Percentiles rank a stretch among this genome's conserved stretches.
These are phyloP conservation scores for Piprites chloris DNA, from an alignment of 2,113 vertebrate species.

Conservation along the genomic window DNA sequence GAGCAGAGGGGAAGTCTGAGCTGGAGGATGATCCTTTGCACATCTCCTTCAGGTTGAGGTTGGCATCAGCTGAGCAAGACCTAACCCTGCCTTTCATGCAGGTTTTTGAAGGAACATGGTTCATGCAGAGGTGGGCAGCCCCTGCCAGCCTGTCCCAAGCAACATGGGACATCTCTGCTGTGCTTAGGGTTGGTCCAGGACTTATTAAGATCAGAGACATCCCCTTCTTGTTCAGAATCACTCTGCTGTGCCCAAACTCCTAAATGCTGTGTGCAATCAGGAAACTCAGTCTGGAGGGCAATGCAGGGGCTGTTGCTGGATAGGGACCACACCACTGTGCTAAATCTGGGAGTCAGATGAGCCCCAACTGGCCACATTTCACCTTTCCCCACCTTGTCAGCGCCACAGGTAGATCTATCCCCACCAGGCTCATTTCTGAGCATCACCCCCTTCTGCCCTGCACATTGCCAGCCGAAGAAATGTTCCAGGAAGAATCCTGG, in stretches of 20 bases:
- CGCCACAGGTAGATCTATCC: not conserved
- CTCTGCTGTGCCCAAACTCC: not conserved
- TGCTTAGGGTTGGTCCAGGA: not conserved
- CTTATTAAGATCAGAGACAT: not conserved
- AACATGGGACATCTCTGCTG: not conserved
- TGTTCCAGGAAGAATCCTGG: not conserved
- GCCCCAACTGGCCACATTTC: accelerated
- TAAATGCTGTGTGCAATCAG: not conserved
- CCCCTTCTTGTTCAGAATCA: not conserved
- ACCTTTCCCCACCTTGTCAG: not conserved
- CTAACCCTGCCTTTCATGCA: not conserved
- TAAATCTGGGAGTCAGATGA: not conserved
- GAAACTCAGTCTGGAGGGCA: not conserved
- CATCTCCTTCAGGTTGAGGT: not conserved
- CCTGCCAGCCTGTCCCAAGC: not conserved
- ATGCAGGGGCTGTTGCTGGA: not conserved
- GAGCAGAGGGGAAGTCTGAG: not conserved
- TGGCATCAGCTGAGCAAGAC: not conserved
- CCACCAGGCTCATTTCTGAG: not conserved
- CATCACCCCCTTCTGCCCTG: not conserved
- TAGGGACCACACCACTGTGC: too few relatives aligned
- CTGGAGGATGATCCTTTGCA: not conserved
- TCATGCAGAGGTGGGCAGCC: not conserved
- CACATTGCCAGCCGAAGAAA: not conserved
- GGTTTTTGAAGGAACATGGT: not conserved